Percentiles rank a stretch among this genome's conserved stretches.
Conservation (phyloP, 2,113 vertebrate species). For the Machaerirhynchus nigripectus region DNA sequence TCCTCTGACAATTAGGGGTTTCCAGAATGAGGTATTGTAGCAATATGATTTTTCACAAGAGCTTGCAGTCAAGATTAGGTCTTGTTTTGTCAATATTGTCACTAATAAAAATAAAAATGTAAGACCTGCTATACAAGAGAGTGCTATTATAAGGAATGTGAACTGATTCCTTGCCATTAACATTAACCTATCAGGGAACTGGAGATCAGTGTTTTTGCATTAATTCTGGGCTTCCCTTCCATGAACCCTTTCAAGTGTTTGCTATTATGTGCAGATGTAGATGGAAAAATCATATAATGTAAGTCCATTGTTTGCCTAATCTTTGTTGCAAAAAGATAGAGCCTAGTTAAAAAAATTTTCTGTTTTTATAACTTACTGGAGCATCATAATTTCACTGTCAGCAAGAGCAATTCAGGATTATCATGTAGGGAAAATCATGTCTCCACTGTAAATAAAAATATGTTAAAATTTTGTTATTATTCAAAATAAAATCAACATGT, state of each 20-base stretch:
- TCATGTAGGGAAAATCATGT: neutral
- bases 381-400: neutral
- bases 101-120: neutral
- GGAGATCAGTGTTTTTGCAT: neutral
- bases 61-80: neutral
- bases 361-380: neutral
- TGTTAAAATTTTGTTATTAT: neutral
- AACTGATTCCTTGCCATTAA: neutral
- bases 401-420: neutral
- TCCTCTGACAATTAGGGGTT: neutral
- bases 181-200: neutral
- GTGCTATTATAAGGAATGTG: neutral
- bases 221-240: neutral
- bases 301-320: neutral
- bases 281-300: neutral
- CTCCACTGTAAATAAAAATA: neutral
- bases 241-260: neutral
- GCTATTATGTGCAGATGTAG: neutral
- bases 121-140: neutral
- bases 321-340: neutral
- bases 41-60: neutral
- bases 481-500: neutral
- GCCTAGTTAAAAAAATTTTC: neutral
- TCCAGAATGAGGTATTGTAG: neutral
- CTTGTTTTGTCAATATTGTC: neutral